Evolutionary conservation across 2,888 invertebrate species (phyloP).

Genomic region (Coleophora flavipennella): DNA sequence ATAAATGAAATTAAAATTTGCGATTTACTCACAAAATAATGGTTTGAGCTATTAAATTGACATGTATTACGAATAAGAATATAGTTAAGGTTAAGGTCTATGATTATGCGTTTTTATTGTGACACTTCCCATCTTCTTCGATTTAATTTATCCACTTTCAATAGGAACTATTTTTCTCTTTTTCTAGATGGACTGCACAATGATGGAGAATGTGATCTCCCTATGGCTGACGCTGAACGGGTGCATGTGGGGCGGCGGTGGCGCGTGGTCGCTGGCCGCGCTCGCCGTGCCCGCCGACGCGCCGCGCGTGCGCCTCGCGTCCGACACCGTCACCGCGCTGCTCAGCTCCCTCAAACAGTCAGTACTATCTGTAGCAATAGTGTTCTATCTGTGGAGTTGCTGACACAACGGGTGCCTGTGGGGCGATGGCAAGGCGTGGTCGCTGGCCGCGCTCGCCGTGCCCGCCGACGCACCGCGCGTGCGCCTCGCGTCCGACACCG

Average conservation of each 20-base stretch:
- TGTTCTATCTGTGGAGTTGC: conserved; percentile 82
- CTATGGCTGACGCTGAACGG: conserved; percentile 91
- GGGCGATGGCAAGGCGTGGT: conserved; percentile 50
- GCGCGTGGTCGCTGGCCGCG: conserved; percentile 46
- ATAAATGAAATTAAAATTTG: no score
- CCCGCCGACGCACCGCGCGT: conserved; percentile 62
- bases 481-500: conserved; percentile 58
- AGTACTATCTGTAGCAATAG: conserved; percentile 27
- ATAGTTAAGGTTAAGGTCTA: no score
- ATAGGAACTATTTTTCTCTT: conserved; percentile 10
- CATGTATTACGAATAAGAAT: no score
- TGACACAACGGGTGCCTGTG: conserved; percentile 81
- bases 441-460: conserved; percentile 44
- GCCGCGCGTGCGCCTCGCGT: conserved; percentile 59
- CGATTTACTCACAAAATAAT: no score
- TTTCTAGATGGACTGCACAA: conserved; percentile 77
- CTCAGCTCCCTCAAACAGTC: conserved; percentile 47
- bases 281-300: conserved; percentile 54
- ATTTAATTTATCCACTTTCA: no score
- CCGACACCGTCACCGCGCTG: conserved; percentile 54
- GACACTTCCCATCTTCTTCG: no score
- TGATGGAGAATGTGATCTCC: conserved; percentile 87
- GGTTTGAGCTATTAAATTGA: no score
- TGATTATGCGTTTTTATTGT: no score
- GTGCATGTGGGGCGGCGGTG: conserved; percentile 54